These are phyloP conservation scores for Empidonax alnorum DNA, from an alignment of 2,113 vertebrate species.

Conservation along the genomic window DNA sequence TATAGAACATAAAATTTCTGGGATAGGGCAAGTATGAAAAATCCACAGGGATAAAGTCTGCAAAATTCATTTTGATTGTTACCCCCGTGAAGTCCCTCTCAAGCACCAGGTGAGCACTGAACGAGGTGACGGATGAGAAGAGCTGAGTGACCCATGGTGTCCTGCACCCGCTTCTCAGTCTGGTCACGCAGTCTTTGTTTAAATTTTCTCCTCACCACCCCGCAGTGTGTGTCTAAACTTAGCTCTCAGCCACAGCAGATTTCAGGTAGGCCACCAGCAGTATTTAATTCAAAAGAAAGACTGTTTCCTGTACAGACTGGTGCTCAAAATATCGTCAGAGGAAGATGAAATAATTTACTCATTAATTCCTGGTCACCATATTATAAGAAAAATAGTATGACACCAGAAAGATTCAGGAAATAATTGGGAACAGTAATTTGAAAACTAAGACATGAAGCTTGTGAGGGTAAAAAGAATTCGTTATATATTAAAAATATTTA, in stretches of 20 bases:
- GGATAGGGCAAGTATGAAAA: not conserved
- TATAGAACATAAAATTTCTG: not conserved
- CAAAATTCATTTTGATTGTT: not conserved
- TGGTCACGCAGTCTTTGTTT: not conserved
- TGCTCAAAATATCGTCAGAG: not conserved
- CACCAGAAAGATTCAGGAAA: not conserved
- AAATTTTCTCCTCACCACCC: not conserved
- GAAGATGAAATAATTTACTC: slow-evolving; percentile 17
- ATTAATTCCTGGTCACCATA: not conserved
- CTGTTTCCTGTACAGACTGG: not conserved
- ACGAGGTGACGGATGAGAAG: not conserved
- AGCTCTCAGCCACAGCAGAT: not conserved
- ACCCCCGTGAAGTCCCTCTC: not conserved
- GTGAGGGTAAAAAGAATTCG: not conserved
- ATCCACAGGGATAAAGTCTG: not conserved
- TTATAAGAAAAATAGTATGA: not conserved
- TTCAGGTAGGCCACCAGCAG: slow-evolving; percentile 29
- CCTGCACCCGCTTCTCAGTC: not conserved
- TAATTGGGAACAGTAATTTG: not conserved
- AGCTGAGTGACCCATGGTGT: not conserved
- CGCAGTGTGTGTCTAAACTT: not conserved
- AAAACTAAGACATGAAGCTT: not conserved
- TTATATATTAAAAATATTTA: not conserved
- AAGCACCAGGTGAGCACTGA: rapidly evolving
- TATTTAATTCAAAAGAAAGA: slow-evolving; percentile 30